Conservation (phyloP, 2,113 vertebrate species). For the Dipodomys merriami region DNA sequence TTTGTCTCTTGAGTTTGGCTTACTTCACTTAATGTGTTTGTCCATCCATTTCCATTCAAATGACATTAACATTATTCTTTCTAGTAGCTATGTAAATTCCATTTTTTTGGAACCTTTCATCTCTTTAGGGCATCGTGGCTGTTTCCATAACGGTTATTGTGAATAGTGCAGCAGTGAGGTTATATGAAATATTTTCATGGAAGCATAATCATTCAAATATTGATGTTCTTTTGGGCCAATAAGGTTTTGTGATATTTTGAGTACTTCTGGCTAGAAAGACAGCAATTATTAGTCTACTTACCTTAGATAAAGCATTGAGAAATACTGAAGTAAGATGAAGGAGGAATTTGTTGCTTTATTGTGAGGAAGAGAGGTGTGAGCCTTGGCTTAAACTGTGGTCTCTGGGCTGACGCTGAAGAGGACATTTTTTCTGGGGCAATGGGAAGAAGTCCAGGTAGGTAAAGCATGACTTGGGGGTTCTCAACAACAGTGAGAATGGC, state of each 20-base stretch:
- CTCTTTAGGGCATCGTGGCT: too few relatives aligned
- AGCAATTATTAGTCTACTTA: not conserved
- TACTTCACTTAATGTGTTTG: too few relatives aligned
- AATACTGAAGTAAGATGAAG: conserved; percentile 9
- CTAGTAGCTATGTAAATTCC: too few relatives aligned
- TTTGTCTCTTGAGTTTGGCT: too few relatives aligned
- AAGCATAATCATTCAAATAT: not conserved
- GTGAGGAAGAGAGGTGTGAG: not conserved
- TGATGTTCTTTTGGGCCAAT: not conserved
- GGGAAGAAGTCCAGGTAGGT: not conserved
- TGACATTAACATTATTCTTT: too few relatives aligned
- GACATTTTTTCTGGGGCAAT: not conserved
- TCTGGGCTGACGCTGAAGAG: not conserved
- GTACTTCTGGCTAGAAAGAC: not conserved
- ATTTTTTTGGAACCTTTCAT: too few relatives aligned
- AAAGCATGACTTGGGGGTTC: not conserved
- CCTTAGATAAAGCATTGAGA: conserved; percentile 30
- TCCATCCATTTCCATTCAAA: too few relatives aligned
- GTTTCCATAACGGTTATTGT: too few relatives aligned
- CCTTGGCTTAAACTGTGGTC: not conserved
- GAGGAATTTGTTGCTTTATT: not conserved
- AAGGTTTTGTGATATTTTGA: not conserved
- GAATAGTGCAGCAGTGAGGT: not conserved
- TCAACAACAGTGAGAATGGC: not conserved
- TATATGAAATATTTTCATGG: conserved; percentile 25